A percentile compares a stretch with the other conserved stretches of the same genome.
These are phyloP conservation scores for Pelusios castaneus DNA, from an alignment of 2,113 vertebrate genomes.

Conservation along the genomic window DNA sequence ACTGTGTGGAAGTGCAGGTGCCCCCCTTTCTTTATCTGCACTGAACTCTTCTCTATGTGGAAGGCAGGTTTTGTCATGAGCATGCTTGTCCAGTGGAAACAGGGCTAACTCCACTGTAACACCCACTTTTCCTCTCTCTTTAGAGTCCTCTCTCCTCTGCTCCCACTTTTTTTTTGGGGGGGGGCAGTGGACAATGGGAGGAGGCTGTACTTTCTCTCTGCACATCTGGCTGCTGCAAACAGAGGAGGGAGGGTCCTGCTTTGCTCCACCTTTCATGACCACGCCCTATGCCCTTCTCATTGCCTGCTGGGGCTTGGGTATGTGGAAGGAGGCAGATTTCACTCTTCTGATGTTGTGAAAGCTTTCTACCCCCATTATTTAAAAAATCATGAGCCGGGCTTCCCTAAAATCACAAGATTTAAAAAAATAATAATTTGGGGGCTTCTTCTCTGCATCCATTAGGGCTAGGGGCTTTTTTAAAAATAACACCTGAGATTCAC, in stretches of 20 bases:
- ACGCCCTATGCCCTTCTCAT: no score
- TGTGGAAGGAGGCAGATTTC: not conserved
- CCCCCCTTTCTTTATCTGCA: not conserved
- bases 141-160: not conserved
- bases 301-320: no score
- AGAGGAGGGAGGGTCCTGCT: not conserved
- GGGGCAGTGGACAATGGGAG: not conserved
- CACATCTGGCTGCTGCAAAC: not conserved
- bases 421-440: rapidly evolving
- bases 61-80: not conserved
- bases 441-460: rapidly evolving
- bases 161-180: not conserved
- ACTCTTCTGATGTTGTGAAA: not conserved
- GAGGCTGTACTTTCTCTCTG: not conserved
- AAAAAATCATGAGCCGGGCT: rapidly evolving
- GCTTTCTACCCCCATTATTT: not conserved
- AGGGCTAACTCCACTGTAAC: not conserved
- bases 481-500: not conserved
- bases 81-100: not conserved
- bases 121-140: not conserved
- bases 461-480: not conserved
- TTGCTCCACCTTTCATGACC: not conserved
- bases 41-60: not conserved
- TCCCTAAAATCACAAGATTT: rapidly evolving
- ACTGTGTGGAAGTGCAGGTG: not conserved